A percentile compares a stretch with the other conserved stretches of the same genome.
Conservation (phyloP, 1,140 invertebrate species). For the Armadillidium nasatum region DNA sequence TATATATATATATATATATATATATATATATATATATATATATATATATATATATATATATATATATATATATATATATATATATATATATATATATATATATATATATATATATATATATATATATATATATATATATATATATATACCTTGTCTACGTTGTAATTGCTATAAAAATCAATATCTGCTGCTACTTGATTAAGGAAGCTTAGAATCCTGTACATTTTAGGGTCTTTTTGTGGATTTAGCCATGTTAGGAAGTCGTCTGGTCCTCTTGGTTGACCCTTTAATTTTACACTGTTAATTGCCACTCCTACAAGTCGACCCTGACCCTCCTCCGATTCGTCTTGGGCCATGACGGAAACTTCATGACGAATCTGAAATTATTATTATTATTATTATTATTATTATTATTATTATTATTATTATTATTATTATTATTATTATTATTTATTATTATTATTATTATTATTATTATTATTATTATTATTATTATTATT, state of each 20-base stretch:
- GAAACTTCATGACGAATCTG: constrained; percentile 44
- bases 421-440: constrained; percentile 3
- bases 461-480: neutral
- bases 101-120: neutral
- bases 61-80: neutral
- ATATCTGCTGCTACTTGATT: constrained; percentile 37
- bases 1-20: neutral
- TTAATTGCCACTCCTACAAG: constrained; percentile 45
- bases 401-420: constrained; percentile 15
- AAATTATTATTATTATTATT: neutral
- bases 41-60: too few relatives aligned
- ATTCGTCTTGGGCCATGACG: constrained; percentile 41
- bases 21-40: too few relatives aligned
- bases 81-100: neutral
- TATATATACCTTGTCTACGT: constrained; percentile 35
- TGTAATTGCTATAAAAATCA: constrained; percentile 40
- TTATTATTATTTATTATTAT: neutral
- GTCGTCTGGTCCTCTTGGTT: constrained; percentile 37
- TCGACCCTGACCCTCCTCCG: constrained; percentile 37
- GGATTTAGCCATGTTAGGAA: constrained; percentile 43
- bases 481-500: too few relatives aligned
- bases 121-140: neutral
- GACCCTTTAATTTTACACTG: constrained; percentile 37
- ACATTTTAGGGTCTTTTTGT: constrained; percentile 43
- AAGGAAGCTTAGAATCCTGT: constrained; percentile 42